phyloP scores from a whole-genome alignment of 2,113 vertebrate genomes.

The Otocyon megalotis region DNA sequence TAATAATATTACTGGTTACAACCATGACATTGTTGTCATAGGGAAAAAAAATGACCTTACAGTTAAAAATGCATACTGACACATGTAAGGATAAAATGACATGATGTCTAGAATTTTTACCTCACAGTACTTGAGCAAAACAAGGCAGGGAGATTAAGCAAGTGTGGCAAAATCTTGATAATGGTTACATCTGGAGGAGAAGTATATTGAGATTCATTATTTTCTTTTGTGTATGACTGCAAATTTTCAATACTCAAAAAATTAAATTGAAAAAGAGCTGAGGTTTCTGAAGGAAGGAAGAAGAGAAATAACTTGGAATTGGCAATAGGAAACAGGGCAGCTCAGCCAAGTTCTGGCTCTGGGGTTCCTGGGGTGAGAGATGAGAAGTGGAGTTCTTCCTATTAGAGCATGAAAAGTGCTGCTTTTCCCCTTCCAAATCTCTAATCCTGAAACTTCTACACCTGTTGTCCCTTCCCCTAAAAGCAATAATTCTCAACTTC shows the following conservation, averaged over 20 bases:
- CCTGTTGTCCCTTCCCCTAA: background rate
- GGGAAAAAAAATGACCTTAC: background rate
- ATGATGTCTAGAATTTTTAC: background rate
- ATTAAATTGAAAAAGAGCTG: background rate
- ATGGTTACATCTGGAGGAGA: background rate
- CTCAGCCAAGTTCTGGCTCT: background rate
- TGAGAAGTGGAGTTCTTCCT: background rate
- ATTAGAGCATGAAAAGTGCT: background rate
- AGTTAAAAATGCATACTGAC: background rate
- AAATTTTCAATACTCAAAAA: slow-evolving; percentile 2
- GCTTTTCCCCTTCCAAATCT: background rate
- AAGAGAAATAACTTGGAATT: background rate
- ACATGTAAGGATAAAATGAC: background rate
- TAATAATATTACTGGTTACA: background rate
- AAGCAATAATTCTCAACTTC: background rate
- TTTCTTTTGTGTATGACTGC: background rate
- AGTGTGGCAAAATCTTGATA: background rate
- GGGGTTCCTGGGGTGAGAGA: background rate
- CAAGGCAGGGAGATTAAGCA: background rate
- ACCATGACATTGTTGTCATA: background rate
- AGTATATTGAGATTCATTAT: background rate
- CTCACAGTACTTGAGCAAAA: background rate
- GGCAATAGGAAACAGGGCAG: background rate
- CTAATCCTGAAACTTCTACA: background rate
- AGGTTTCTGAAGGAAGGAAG: background rate